These are phyloP conservation scores for Lytechinus variegatus DNA, from an alignment of 35 echinoderm and acorn worm genomes.

Conservation along the genomic window DNA sequence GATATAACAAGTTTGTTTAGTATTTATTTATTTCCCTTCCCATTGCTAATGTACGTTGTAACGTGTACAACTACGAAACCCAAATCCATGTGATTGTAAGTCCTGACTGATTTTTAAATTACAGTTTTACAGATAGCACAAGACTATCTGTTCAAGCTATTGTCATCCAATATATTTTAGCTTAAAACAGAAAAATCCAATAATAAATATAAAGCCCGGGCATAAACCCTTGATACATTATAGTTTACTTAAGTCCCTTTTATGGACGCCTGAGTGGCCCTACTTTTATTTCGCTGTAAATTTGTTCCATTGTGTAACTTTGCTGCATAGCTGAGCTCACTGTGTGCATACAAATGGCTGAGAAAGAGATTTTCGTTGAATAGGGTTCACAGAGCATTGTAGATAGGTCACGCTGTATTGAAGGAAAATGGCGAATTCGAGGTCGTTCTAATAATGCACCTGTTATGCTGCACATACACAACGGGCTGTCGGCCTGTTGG, in stretches of 20 bases:
- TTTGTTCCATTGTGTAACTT: neutral
- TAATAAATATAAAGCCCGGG: neutral
- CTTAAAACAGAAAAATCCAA: no score
- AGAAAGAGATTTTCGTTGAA: neutral
- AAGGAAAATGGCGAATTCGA: constrained; percentile 17
- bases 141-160: no score
- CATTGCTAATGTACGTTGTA: neutral
- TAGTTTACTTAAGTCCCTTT: neutral
- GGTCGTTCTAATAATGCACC: constrained; percentile 6
- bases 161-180: no score
- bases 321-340: neutral
- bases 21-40: neutral
- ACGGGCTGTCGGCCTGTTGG: neutral
- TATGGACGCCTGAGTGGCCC: neutral
- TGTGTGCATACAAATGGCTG: neutral
- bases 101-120: no score
- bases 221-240: neutral
- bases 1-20: neutral
- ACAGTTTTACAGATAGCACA: no score
- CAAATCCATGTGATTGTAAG: no score
- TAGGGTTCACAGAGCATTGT: constrained; percentile 30
- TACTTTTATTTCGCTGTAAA: neutral
- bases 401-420: neutral
- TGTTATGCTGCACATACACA: constrained; percentile 2
- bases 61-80: no score